Percentiles rank a stretch among this genome's conserved stretches.
phyloP scores from a whole-genome alignment of 2,888 invertebrate genomes.

The Pachydiplax longipennis region DNA sequence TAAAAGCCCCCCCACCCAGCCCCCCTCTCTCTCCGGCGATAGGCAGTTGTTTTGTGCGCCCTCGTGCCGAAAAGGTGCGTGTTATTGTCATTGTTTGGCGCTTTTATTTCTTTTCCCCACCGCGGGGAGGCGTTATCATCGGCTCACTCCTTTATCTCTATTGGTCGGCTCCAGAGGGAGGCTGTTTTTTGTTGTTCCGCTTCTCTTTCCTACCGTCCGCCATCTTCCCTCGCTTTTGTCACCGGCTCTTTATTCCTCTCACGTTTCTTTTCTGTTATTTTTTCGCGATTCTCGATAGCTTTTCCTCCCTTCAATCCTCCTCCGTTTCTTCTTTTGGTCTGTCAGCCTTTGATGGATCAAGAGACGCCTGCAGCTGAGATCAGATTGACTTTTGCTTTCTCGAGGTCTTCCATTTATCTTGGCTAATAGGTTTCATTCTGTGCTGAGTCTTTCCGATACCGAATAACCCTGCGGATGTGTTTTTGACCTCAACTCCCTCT shows the following conservation, averaged over 20 bases:
- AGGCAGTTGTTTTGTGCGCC: conserved; percentile 1
- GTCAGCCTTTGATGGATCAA: not conserved
- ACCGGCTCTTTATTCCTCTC: not conserved
- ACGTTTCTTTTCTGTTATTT: not conserved
- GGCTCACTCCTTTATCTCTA: not conserved
- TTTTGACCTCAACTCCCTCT: too few species aligned
- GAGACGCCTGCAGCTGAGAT: not conserved
- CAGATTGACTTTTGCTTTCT: not conserved
- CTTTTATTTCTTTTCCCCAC: not conserved
- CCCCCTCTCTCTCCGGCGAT: not conserved
- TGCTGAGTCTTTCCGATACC: not conserved
- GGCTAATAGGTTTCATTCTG: not conserved
- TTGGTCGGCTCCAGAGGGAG: not conserved
- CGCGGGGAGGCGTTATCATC: not conserved
- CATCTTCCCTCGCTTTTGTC: not conserved
- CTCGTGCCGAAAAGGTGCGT: conserved; percentile 4
- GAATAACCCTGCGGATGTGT: too few species aligned
- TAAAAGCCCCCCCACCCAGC: not conserved
- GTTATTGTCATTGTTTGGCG: not conserved
- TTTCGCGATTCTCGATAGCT: not conserved
- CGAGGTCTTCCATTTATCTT: not conserved
- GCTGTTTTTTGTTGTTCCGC: not conserved
- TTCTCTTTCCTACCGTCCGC: not conserved
- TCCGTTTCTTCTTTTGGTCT: not conserved
- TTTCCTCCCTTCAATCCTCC: not conserved